A percentile compares a stretch with the other conserved stretches of the same genome.
phyloP scores from a whole-genome alignment of 1,140 invertebrate genomes.

The Trachelipus rathkii region DNA sequence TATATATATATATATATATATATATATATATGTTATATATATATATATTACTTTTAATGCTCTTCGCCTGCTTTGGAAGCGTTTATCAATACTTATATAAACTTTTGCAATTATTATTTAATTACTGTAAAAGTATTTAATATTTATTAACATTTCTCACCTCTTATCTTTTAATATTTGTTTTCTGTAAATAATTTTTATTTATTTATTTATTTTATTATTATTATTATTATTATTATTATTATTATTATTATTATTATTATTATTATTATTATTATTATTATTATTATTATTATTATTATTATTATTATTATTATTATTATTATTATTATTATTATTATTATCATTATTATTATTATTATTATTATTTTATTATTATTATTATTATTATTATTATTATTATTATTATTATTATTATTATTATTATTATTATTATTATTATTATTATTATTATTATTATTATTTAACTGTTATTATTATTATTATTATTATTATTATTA shows the following conservation, averaged over 20 bases:
- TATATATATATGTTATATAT: no score
- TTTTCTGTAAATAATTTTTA: no score
- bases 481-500: background rate
- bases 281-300: background rate
- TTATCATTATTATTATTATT: background rate
- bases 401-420: background rate
- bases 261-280: background rate
- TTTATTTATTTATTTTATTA: background rate
- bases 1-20: no score
- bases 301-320: background rate
- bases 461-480: background rate
- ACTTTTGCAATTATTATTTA: no score
- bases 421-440: background rate
- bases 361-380: background rate
- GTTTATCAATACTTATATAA: no score
- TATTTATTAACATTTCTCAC: no score
- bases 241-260: background rate
- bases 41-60: no score
- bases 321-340: background rate
- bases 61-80: no score
- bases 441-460: background rate
- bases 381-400: background rate
- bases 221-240: background rate
- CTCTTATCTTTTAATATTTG: no score
- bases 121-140: no score